Base-by-base conservation (phyloP, 1,140 invertebrate genomes). In the Vanessa tameamea region DNA sequence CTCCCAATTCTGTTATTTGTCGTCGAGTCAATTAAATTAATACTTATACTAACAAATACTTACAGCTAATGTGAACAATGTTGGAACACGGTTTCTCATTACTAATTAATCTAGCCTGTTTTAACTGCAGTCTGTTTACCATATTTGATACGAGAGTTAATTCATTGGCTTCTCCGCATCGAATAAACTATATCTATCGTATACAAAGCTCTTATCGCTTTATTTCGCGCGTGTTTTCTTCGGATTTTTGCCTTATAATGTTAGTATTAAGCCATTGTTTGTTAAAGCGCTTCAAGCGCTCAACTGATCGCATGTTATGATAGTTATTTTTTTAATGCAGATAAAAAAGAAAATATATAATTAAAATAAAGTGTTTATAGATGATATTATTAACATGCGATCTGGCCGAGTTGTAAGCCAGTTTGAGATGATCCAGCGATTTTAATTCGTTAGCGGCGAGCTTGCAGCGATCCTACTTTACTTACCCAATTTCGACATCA, bases 191-290 rank as follows among this genome's bases (percentile, higher is more conserved):
- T 61, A 81, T 71, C 78, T 83, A 85, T 85, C 86, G 84, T 87
- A 87, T 86, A 87, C 83, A 82, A 83, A 85, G 85, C 82, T 76
- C 72, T 64, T 70, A 72, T 64, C 26, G 63, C 43, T 48, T 61
- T 68, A 73, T 72, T 73, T 63, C 55, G 55, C 71, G 67, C 63
- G 31, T 47, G 14, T 64, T 23, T 61, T 51, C 20, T 63, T 69
- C 31, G 20, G 48, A 23, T 15, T 23, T 47, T 47, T n/a, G 14
- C 13, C 48, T 37, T n/a, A 37, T 16, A 13, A 23, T 37, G 57
- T 14, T n/a, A 61, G 57, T 26, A 14, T 61, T 1, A 61, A 37
- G 26, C 57, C 26, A n/a, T 61, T 15, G 23, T 14, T n/a, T 68
- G 66, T 57, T 14, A 20, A 59, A 59, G n/a, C 67, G 31, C 53